Evolutionary conservation across 2,113 vertebrate species (phyloP).

Genomic region (Siniperca knerii): DNA sequence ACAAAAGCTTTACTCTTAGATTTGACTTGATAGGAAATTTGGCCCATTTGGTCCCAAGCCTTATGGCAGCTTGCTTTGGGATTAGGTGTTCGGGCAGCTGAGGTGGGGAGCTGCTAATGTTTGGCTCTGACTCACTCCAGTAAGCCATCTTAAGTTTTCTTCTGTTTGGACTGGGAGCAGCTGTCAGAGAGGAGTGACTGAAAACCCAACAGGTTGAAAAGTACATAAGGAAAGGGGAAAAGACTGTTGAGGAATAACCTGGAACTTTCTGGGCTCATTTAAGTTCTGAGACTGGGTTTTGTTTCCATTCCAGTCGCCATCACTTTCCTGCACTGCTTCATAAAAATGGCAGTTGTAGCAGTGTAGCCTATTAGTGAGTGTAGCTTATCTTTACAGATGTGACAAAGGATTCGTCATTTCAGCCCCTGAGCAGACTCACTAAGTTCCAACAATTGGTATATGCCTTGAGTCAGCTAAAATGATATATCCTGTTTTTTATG

Average conservation of each 20-base stretch:
- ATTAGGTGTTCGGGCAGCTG: slow-evolving; percentile 18
- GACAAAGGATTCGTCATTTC: background rate
- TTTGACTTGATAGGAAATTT: slow-evolving; percentile 7
- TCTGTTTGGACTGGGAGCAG: slow-evolving; percentile 13
- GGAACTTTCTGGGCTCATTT: background rate
- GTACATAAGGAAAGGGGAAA: background rate
- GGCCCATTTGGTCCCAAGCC: background rate
- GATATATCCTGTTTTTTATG: background rate
- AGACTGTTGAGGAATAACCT: background rate
- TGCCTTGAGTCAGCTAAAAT: background rate
- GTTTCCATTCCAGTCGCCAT: background rate
- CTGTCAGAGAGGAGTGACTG: background rate
- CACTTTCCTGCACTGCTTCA: background rate
- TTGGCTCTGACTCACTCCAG: slow-evolving; percentile 18
- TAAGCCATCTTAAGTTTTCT: slow-evolving; percentile 21
- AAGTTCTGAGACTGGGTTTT: background rate
- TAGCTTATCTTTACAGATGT: background rate
- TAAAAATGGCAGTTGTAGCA: background rate
- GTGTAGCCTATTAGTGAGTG: background rate
- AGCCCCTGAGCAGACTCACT: background rate
- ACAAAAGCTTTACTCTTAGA: background rate
- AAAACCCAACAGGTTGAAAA: background rate
- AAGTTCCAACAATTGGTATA: background rate
- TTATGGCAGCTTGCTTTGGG: slow-evolving; percentile 28
- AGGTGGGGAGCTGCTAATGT: slow-evolving; percentile 28